Percentiles rank a stretch among this genome's conserved stretches.
Evolutionary conservation across 2,888 invertebrate genomes (phyloP).

Genomic region (Invenusta paracnida): DNA sequence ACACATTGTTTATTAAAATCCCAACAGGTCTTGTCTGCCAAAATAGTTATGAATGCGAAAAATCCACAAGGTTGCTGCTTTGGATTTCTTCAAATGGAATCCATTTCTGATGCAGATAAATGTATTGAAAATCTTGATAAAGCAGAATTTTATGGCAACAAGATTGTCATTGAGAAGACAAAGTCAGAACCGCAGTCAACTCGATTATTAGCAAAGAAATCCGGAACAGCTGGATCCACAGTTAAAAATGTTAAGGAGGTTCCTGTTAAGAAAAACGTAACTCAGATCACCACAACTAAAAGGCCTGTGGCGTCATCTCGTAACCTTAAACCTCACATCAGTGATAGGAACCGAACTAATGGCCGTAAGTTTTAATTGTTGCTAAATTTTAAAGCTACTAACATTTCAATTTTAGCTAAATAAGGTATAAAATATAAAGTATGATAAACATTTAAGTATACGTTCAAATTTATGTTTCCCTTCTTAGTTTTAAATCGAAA

Average conservation of each 20-base stretch:
- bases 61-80: conserved; percentile 10
- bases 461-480: no score
- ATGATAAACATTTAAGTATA: no score
- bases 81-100: conserved; percentile 15
- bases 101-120: conserved; percentile 5
- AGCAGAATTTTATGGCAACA: conserved; percentile 16
- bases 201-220: background rate
- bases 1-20: no score
- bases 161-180: background rate
- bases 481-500: no score
- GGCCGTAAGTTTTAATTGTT: background rate
- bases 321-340: background rate
- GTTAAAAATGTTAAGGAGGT: background rate
- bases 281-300: background rate
- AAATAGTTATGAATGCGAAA: conserved; percentile 15
- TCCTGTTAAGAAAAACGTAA: background rate
- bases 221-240: background rate
- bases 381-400: background rate
- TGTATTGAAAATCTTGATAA: conserved; percentile 27
- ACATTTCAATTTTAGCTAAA: background rate
- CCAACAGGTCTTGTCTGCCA: background rate
- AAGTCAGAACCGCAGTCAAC: background rate
- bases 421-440: background rate
- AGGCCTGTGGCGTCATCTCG: background rate
- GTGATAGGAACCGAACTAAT: background rate